Conservation (phyloP, 2,113 vertebrate species). For the Malurus cyaneus region DNA sequence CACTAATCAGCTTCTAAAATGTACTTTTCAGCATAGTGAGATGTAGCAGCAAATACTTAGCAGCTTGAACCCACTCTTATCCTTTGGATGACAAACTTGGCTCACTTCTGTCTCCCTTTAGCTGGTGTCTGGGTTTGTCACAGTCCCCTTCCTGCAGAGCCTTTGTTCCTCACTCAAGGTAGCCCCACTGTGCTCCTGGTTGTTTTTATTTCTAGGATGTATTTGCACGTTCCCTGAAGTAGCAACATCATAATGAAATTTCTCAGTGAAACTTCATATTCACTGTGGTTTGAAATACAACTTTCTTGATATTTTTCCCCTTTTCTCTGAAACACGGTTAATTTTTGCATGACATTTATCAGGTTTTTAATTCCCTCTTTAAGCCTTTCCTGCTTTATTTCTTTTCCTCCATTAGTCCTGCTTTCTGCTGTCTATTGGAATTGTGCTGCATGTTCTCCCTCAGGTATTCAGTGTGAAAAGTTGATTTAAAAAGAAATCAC, state of each 20-base stretch:
- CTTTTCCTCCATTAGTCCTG: conserved; percentile 59
- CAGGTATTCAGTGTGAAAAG: conserved; percentile 65
- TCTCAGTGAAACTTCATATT: conserved; percentile 4
- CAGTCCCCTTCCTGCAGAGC: conserved; percentile 66
- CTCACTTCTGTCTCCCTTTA: conserved; percentile 67
- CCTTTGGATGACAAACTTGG: conserved; percentile 46
- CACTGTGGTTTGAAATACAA: not conserved
- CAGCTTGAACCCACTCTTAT: not conserved
- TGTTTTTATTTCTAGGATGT: conserved; percentile 8
- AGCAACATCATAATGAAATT: not conserved
- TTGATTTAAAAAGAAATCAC: conserved; percentile 57
- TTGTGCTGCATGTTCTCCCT: conserved; percentile 76
- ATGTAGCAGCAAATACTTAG: not conserved
- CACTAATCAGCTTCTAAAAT: not conserved
- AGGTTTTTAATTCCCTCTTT: not conserved
- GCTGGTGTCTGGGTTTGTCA: conserved; percentile 73
- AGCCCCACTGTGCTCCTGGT: conserved; percentile 58
- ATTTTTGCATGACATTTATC: not conserved
- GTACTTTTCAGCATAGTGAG: not conserved
- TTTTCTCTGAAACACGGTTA: not conserved
- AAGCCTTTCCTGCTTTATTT: conserved; percentile 39
- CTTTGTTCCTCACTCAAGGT: conserved; percentile 75
- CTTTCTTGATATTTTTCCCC: not conserved
- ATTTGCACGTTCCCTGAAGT: conserved; percentile 65
- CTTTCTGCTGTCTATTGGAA: conserved; percentile 64